Evolutionary conservation across 2,888 invertebrate species (phyloP), one percentile per base, ranked within the genome.

Genomic region (Apodemia hepburni): DNA sequence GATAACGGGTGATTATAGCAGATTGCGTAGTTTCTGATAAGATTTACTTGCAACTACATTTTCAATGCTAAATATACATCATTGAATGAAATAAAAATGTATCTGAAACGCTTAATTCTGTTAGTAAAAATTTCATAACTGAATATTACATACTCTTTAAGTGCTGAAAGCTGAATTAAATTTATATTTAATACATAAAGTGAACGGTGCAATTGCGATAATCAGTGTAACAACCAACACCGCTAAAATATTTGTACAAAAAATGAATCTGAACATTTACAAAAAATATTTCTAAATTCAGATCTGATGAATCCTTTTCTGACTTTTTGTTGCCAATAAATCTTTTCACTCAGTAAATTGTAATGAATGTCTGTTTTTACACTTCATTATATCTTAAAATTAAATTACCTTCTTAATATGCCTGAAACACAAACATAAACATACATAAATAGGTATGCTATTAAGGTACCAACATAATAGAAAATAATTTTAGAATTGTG

Each of bases 1-100:
- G 90, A 90, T 90, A 90, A 88, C 90, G 90, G 87, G 79, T 81
- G 82, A 86, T 86, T 84, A 47, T 47, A 82, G 72, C 69, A 81
- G 85, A 87, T 87, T 84, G 86, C 79, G 74, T 79, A 81, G 82
- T 81, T 81, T 84, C 78, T 85, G 89, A 90, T 90, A 88, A 90
- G 81, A 84, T 74, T 69, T 59, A 67, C 61, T 68, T 65, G 66
- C 65, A 61, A 64, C 45, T 47, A 47, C n/a, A 47, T 47, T 47
- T 47, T 17, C 8, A 47, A 47, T 17, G n/a, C 45, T 17, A 47
- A 17, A 47, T 47, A 47, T 47, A 47, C 45, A 47, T 47, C n/a
- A 17, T 17, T 6, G 15, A 4, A 8, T 47, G 2, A 45, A 45
- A n/a, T 47, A 47, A 47, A 47, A 17, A n/a, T 7, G 45, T 4